Conservation (phyloP, 2,797 vertebrate genomes). For the Lithobates pipiens region DNA sequence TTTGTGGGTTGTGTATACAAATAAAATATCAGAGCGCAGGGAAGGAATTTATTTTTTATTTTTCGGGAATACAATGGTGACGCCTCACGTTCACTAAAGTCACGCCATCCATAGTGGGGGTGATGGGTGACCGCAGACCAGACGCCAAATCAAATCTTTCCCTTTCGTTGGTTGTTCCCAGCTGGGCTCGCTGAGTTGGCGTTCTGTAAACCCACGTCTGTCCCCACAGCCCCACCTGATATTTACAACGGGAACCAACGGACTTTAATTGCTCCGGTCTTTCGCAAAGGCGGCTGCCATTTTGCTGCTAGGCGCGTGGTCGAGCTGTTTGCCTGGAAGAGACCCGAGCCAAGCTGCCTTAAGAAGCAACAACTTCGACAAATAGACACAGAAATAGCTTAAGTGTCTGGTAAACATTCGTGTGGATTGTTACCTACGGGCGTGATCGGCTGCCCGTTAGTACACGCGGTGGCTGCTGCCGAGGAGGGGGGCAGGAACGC, state of each 20-base stretch:
- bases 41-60: no score
- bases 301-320: constrained; percentile 19
- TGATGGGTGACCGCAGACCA: no score
- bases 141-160: no score
- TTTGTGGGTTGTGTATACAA: no score
- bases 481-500: no score
- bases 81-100: no score
- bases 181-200: not conserved
- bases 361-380: not conserved
- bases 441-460: no score
- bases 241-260: not conserved
- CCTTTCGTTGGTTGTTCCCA: no score
- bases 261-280: not conserved
- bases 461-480: no score
- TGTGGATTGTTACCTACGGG: not conserved
- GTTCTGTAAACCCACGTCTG: not conserved
- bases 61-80: no score
- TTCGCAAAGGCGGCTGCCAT: not conserved
- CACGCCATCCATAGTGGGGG: no score
- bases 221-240: not conserved
- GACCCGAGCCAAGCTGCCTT: not conserved
- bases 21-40: no score
- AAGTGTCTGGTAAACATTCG: constrained; percentile 6
- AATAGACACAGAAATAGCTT: not conserved
- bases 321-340: constrained; percentile 1